A percentile compares a stretch with the other conserved stretches of the same genome.
Evolutionary conservation across 1,140 invertebrate genomes (phyloP).

Genomic region (Dinothrombium tinctorium): DNA sequence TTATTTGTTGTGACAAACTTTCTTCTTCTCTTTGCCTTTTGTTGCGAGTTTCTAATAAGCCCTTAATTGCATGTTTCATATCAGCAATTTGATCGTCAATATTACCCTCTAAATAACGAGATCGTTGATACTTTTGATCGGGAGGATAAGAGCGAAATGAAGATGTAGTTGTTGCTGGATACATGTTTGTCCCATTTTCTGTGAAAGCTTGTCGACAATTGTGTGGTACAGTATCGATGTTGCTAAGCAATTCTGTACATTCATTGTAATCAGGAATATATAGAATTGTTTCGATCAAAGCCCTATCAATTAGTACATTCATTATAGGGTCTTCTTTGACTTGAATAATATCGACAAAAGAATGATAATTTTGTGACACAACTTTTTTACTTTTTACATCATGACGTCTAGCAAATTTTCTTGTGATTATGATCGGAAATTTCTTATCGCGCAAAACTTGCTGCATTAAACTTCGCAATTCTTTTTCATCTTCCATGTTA

Average conservation of each 20-base stretch:
- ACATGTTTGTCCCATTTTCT: constrained; percentile 11
- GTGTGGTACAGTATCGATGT: constrained; percentile 8
- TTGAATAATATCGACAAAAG: constrained; percentile 40
- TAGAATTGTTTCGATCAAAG: constrained; percentile 22
- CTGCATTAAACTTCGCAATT: constrained; percentile 20
- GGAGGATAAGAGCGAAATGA: neutral
- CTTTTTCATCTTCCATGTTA: constrained; percentile 32
- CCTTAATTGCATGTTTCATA: neutral
- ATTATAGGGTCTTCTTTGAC: constrained; percentile 46
- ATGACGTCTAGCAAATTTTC: constrained; percentile 23
- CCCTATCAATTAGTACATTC: constrained; percentile 61
- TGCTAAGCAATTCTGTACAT: constrained; percentile 20
- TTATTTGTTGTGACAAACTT: neutral
- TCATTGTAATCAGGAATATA: constrained; percentile 19
- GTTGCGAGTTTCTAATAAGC: neutral
- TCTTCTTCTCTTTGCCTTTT: neutral
- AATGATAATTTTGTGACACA: constrained; percentile 23
- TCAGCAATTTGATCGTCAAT: neutral
- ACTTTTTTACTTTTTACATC: constrained; percentile 32
- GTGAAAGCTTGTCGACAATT: constrained; percentile 16
- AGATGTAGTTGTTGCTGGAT: neutral
- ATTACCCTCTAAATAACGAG: neutral
- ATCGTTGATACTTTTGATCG: neutral
- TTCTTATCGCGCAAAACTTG: constrained; percentile 10
- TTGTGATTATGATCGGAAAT: constrained; percentile 28